Percentiles rank a stretch among this genome's conserved stretches.
Evolutionary conservation across 2,113 vertebrate genomes (phyloP).

Genomic region (Anoura caudifer): DNA sequence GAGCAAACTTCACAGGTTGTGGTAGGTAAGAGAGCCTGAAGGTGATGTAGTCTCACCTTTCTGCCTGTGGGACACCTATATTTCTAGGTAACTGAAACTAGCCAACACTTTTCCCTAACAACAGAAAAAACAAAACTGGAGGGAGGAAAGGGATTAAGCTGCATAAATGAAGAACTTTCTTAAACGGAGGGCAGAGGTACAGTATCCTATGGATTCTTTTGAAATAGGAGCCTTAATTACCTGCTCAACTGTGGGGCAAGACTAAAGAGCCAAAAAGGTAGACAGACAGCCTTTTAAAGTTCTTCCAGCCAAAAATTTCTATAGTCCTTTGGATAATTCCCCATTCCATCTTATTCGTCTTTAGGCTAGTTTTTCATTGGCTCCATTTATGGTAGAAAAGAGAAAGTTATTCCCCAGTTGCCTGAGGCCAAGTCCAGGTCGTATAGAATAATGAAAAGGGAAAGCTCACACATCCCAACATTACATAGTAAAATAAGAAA

Average conservation of each 20-base stretch:
- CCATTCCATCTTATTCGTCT: conserved; percentile 1
- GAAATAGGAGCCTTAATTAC: background rate
- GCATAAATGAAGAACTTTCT: background rate
- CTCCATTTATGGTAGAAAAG: conserved; percentile 28
- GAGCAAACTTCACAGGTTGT: background rate
- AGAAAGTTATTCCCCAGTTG: conserved; percentile 30
- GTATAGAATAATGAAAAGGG: background rate
- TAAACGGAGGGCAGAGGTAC: background rate
- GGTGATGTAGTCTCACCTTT: background rate
- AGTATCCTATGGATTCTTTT: background rate
- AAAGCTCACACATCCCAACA: background rate
- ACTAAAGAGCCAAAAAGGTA: background rate
- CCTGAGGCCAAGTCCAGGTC: background rate
- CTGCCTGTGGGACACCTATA: background rate
- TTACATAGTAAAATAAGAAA: background rate
- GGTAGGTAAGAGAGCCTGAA: background rate
- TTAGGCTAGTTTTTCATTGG: background rate
- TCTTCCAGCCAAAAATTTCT: conserved; percentile 13
- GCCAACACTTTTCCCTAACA: background rate
- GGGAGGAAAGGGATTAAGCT: background rate
- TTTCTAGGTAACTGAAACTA: background rate
- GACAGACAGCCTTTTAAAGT: background rate
- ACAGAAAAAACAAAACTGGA: background rate
- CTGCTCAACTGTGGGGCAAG: background rate
- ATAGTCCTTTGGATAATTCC: conserved; percentile 34